Percentiles rank a stretch among this genome's conserved stretches.
phyloP scores from a whole-genome alignment of 2,113 vertebrate species.

The Podarcis cretensis region DNA sequence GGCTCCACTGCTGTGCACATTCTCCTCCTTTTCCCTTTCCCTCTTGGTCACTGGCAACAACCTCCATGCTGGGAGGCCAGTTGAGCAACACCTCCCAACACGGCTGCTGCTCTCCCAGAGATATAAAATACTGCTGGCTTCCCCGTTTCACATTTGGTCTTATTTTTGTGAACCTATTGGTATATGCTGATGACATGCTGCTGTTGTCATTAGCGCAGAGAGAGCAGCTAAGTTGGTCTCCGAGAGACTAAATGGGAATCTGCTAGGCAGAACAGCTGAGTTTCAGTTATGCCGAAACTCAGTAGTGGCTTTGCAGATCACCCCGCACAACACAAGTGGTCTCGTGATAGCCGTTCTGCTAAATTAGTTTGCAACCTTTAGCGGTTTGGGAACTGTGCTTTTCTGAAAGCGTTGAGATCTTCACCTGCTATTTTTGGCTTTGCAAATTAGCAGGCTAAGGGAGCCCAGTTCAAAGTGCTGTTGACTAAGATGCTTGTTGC shows the following conservation, averaged over 20 bases:
- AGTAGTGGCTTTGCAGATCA: not conserved
- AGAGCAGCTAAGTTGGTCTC: not conserved
- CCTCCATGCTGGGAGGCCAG: no score
- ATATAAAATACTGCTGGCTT: not conserved
- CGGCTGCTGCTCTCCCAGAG: no score
- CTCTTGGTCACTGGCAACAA: no score
- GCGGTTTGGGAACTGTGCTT: not conserved
- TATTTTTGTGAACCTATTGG: not conserved
- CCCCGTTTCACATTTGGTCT: not conserved
- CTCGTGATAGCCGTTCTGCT: not conserved
- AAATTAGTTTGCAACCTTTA: not conserved
- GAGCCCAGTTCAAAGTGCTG: not conserved
- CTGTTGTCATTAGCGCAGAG: not conserved
- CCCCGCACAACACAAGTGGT: not conserved
- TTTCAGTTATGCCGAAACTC: not conserved
- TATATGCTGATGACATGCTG: not conserved
- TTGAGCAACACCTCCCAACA: no score
- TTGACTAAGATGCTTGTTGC: not conserved
- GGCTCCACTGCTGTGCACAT: no score
- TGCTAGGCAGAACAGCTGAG: not conserved
- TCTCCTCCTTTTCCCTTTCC: no score
- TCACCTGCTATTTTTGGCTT: not conserved
- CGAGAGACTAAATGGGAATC: not conserved
- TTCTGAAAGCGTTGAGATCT: not conserved
- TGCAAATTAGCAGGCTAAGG: not conserved